Base-by-base conservation (phyloP, 2,888 invertebrate genomes). In the Papilio protenor region DNA sequence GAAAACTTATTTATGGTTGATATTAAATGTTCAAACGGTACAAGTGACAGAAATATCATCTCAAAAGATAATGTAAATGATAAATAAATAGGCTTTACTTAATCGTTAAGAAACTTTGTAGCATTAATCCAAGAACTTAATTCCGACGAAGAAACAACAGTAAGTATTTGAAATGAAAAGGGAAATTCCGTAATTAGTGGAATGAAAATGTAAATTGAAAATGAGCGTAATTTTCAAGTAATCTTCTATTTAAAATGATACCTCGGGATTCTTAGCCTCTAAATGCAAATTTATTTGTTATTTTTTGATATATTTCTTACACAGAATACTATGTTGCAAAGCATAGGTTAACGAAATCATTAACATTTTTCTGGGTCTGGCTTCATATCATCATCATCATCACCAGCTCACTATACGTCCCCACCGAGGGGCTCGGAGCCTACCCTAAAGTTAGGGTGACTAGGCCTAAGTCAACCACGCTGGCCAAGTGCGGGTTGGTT, bases 131-230 rank as follows among this genome's bases (percentile, higher is more conserved):
- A 40, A 66, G 66, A 66, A 40, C 66, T 66, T 66, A n/a, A 66
- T 66, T 66, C 33, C 66, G n/a, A 66, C 66, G 66, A 40, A 66
- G 66, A 40, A 66, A 66, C 40, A 66, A 66, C 66, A 66, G 66
- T 18, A 64, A 64, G 64, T 66, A 66, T 66, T 64, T 40, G 40
- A 40, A 66, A 66, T 66, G 66, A 66, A 66, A 40, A 40, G 66
- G 66, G 66, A 66, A 66, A 66, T 66, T 66, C 23, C 12, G 66
- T 66, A 66, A 66, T 66, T 66, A 66, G 66, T 40, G 66, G n/a
- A 66, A 66, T 66, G 66, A 66, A 66, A 66, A 66, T 66, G 66
- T 40, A 66, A 66, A 66, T 66, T 66, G 66, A 40, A 66, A 64
- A 66, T 40, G 40, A 66, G 66, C 66, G 66, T 66, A 66, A 66